Percentiles rank a stretch among this genome's conserved stretches.
Evolutionary conservation across 2,888 invertebrate species (phyloP).

Genomic region (Polydesmus complanatus): DNA sequence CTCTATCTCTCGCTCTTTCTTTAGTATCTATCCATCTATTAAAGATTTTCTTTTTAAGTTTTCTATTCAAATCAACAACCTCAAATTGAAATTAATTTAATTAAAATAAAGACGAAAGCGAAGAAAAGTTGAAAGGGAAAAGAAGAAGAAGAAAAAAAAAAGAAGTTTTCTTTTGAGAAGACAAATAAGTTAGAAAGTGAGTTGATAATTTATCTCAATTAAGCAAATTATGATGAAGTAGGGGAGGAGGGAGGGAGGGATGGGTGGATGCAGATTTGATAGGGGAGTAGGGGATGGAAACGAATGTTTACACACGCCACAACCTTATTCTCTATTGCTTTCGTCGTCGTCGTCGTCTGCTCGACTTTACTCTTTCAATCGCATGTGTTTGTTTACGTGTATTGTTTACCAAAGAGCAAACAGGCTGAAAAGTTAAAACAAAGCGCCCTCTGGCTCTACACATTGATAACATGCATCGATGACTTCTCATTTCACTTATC

Average conservation of each 20-base stretch:
- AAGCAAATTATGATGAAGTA: slow-evolving; percentile 9
- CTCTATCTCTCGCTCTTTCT: too few relatives aligned
- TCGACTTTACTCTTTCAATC: background rate
- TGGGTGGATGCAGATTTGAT: too few relatives aligned
- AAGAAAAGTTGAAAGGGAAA: background rate
- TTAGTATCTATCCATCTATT: too few relatives aligned
- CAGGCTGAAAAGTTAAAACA: background rate
- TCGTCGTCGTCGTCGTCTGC: background rate
- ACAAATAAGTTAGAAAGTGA: background rate
- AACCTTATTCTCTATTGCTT: too few relatives aligned
- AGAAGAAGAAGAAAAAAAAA: background rate
- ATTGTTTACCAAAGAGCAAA: background rate
- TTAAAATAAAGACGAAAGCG: background rate
- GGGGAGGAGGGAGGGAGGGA: too few relatives aligned
- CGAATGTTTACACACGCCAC: background rate
- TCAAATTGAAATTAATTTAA: background rate
- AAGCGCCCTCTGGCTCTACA: background rate
- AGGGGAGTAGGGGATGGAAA: background rate
- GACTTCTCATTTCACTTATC: background rate
- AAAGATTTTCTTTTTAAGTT: too few relatives aligned
- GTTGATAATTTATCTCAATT: slow-evolving; percentile 12
- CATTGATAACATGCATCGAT: background rate
- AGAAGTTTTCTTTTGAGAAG: background rate
- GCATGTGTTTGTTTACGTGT: background rate
- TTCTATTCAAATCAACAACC: too few relatives aligned